phyloP scores from a whole-genome alignment of 2,113 vertebrate species.

The Sinocyclocheilus maitianheensis region DNA sequence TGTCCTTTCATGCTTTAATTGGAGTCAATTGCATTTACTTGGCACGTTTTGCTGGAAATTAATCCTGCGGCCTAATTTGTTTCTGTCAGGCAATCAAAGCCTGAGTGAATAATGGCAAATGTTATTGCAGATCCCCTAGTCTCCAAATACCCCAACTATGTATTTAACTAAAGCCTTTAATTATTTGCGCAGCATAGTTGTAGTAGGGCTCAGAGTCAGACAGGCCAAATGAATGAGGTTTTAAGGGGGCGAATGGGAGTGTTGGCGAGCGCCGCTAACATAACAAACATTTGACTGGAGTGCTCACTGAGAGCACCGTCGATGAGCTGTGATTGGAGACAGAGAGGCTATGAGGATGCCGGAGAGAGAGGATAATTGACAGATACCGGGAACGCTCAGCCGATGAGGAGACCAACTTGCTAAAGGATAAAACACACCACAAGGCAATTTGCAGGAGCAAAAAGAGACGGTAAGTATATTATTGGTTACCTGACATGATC shows the following conservation, averaged over 20 bases:
- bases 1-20: conserved; percentile 99
- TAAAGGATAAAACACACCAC: conserved; percentile 12
- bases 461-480: conserved; percentile 3
- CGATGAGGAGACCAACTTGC: conserved; percentile 13
- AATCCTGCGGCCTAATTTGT: conserved; percentile 93
- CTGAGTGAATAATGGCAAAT: conserved; percentile 88
- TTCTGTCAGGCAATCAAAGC: conserved; percentile 95
- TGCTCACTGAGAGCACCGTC: background rate
- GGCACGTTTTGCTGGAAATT: conserved; percentile 95
- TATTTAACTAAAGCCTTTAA: conserved; percentile 88
- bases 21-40: conserved; percentile 96
- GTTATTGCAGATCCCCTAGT: conserved; percentile 77
- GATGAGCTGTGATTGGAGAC: background rate
- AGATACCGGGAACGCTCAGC: conserved; percentile 20
- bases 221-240: conserved; percentile 29
- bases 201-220: conserved; percentile 27
- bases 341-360: background rate
- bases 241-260: conserved; percentile 27
- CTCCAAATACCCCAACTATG: conserved; percentile 75
- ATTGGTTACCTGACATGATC: conserved; percentile 29
- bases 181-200: conserved; percentile 77
- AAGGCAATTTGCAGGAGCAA: conserved; percentile 20
- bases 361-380: conserved; percentile 33
- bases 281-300: conserved; percentile 36
- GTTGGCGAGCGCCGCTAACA: conserved; percentile 1